These are phyloP conservation scores for Lamprologus speciosus DNA, from an alignment of 2,113 vertebrate species.

Conservation along the genomic window DNA sequence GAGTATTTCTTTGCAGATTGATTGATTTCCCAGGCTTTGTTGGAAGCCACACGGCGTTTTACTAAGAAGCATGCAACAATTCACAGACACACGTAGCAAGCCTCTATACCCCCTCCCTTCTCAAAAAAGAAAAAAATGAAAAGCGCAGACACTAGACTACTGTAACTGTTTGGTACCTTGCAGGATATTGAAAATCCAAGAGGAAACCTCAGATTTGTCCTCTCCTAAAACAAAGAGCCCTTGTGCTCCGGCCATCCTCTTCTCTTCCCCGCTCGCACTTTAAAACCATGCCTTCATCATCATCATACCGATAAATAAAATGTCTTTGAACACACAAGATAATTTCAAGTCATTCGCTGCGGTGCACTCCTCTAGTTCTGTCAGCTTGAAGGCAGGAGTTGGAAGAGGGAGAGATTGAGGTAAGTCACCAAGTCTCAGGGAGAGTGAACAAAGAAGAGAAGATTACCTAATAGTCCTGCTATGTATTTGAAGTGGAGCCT, in stretches of 20 bases:
- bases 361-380: background rate
- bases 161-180: slow-evolving; percentile 59
- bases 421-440: slow-evolving; percentile 77
- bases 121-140: background rate
- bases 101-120: background rate
- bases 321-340: background rate
- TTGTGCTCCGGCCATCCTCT: slow-evolving; percentile 38
- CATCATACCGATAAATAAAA: slow-evolving; percentile 24
- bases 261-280: background rate
- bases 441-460: slow-evolving; percentile 81
- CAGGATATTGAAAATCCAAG: slow-evolving; percentile 72
- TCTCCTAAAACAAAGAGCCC: slow-evolving; percentile 63
- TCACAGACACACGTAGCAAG: slow-evolving; percentile 34
- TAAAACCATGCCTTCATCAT: slow-evolving; percentile 6
- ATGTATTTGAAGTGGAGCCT: slow-evolving; percentile 81
- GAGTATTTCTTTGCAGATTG: slow-evolving; percentile 47
- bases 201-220: slow-evolving; percentile 69
- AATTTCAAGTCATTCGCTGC: slow-evolving; percentile 12
- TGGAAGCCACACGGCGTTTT: slow-evolving; percentile 46
- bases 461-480: slow-evolving; percentile 84
- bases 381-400: slow-evolving; percentile 58
- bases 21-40: slow-evolving; percentile 64
- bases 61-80: slow-evolving; percentile 53
- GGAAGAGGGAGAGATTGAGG: slow-evolving; percentile 72
- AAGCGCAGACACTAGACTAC: slow-evolving; percentile 59